Base-by-base conservation (phyloP, 2,888 invertebrate genomes). In the Gnatocerus cornutus region DNA sequence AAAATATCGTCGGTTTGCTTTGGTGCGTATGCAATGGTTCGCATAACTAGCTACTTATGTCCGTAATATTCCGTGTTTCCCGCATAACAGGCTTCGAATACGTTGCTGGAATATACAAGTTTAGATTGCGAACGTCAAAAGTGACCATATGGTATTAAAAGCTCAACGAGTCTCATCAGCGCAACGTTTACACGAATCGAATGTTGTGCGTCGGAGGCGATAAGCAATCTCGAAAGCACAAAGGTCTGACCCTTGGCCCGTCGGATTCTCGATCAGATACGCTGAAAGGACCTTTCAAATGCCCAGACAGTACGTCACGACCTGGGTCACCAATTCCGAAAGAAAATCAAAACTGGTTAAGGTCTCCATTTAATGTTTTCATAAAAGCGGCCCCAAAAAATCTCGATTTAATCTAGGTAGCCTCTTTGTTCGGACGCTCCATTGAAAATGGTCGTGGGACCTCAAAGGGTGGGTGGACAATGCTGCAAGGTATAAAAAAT, bases 171-270 rank as follows among this genome's bases (percentile, higher is more conserved):
- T 21, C 21, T 21, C 21, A 21, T 21, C 21, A 21, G 21, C 21
- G 21, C 21, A 21, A 21, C 21, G 21, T 21, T 21, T 21, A 21
- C 21, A 21, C 21, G 21, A 21, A 33, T 33, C 33, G n/a, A 33
- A 33, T n/a, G 33, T n/a, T 33, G 33, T 33, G 33, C n/a, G 33
- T 33, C 48, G 61, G 46, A 50, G 62, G 67, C 68, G 73, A 70
- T 70, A 70, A 66, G 61, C 53, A 61, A 70, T 70, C 70, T 70
- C 21, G 53, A 12, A 71, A 50, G 65, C 21, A 73, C 68, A 73
- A 79, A 77, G 75, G 74, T 74, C 78, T 79, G 79, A 79, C 80
- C 80, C 79, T 77, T 79, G 80, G 76, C 79, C 79, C 73, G 77
- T 76, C 76, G 76, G 78, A 79, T 77, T 76, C 77, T 74, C 75